Percentiles rank a stretch among this genome's conserved stretches.
phyloP scores from a whole-genome alignment of 1,140 invertebrate genomes.

The Aphidius ervi region DNA sequence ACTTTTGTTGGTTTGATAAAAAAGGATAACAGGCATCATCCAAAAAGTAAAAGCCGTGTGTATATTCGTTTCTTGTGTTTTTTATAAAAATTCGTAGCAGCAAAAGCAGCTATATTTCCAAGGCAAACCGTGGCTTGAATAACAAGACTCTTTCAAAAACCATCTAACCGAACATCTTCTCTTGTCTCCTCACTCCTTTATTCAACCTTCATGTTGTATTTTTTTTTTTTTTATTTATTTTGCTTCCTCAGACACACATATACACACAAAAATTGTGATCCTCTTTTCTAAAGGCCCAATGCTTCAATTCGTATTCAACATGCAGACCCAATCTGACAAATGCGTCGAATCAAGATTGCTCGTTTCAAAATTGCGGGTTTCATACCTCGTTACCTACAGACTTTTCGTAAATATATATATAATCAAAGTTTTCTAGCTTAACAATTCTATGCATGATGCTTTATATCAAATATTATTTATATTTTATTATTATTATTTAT shows the following conservation, averaged over 20 bases:
- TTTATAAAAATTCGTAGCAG: conserved; percentile 8
- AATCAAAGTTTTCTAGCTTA: too few species aligned
- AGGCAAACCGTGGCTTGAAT: conserved; percentile 22
- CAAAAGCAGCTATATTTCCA: too few species aligned
- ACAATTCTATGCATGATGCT: too few species aligned
- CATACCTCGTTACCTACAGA: conserved; percentile 20
- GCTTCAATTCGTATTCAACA: conserved; percentile 32
- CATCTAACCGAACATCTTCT: neutral
- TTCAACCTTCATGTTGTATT: neutral
- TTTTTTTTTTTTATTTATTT: neutral
- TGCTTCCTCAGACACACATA: neutral
- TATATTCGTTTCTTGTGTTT: too few species aligned
- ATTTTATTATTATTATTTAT: too few species aligned
- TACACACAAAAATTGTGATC: neutral
- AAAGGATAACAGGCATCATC: too few species aligned
- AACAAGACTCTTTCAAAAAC: conserved; percentile 23
- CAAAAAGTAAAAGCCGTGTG: too few species aligned
- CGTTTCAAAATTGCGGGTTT: conserved; percentile 31
- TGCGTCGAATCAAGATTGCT: conserved; percentile 29
- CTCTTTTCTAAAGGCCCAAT: conserved; percentile 2
- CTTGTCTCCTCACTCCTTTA: neutral
- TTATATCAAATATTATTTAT: too few species aligned
- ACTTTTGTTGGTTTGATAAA: too few species aligned
- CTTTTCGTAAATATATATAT: too few species aligned
- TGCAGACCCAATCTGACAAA: conserved; percentile 32